Evolutionary conservation across 2,113 vertebrate species (phyloP).

Genomic region (Elephantulus edwardii): DNA sequence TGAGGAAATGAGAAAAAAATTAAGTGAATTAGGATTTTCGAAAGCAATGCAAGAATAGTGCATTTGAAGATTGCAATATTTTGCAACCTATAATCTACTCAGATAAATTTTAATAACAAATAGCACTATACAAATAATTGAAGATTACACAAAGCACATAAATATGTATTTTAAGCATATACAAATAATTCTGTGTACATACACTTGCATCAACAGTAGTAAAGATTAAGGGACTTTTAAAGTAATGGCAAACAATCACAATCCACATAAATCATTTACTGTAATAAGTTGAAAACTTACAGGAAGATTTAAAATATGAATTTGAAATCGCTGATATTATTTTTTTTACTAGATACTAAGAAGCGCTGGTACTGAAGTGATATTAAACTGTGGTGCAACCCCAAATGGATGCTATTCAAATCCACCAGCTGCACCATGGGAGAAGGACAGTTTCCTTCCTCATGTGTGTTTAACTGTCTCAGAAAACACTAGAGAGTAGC

Average conservation of each 20-base stretch:
- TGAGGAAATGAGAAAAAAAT: no score
- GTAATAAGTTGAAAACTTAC: no score
- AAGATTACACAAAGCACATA: neutral
- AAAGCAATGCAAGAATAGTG: neutral
- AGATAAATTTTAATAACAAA: constrained; percentile 34
- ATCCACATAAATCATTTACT: neutral
- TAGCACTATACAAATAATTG: neutral
- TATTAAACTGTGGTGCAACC: no score
- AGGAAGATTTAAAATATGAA: no score
- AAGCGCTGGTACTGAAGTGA: no score
- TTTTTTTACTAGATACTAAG: no score
- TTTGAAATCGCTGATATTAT: no score
- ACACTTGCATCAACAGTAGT: neutral
- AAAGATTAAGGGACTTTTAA: neutral
- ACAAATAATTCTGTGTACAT: neutral
- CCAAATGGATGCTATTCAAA: no score
- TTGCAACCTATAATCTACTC: neutral
- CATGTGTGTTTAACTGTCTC: no score
- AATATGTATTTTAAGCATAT: neutral
- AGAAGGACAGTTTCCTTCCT: no score
- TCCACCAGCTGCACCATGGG: no score
- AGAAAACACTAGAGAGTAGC: no score
- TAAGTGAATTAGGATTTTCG: neutral
- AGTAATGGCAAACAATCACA: neutral
- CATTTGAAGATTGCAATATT: neutral